These are phyloP conservation scores for Orthonychiurus folsomi DNA, from an alignment of 2,888 invertebrate genomes.

Conservation along the genomic window DNA sequence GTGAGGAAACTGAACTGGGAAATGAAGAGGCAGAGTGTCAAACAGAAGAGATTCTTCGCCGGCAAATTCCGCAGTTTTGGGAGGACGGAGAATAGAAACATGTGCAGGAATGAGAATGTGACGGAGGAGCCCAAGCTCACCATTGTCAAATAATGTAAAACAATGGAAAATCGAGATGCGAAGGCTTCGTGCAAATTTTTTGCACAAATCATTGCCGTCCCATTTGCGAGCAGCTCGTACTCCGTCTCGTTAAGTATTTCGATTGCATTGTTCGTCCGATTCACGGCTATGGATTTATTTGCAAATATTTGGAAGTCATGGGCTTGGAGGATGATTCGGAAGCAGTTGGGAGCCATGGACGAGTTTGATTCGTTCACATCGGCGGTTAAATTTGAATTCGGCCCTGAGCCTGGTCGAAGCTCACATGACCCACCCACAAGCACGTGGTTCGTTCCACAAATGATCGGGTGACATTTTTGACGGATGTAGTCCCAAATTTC, in stretches of 20 bases:
- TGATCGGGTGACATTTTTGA: slow-evolving; percentile 35
- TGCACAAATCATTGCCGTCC: slow-evolving; percentile 38
- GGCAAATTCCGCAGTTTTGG: slow-evolving; percentile 44
- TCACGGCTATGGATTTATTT: background rate
- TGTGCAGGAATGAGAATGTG: slow-evolving; percentile 42
- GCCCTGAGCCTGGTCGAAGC: background rate
- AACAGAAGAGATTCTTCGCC: slow-evolving; percentile 45
- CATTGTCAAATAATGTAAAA: slow-evolving; percentile 42
- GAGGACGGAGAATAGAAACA: slow-evolving; percentile 42
- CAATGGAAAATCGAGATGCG: slow-evolving; percentile 32
- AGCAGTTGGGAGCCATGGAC: background rate
- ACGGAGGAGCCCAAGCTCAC: slow-evolving; percentile 43
- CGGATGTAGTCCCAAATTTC: slow-evolving; percentile 41
- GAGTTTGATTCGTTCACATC: background rate
- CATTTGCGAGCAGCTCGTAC: slow-evolving; percentile 36
- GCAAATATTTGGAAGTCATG: slow-evolving; percentile 12
- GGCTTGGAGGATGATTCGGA: background rate
- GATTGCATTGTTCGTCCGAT: background rate
- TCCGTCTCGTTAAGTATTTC: slow-evolving; percentile 19
- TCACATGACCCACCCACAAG: slow-evolving; percentile 17
- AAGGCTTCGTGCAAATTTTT: slow-evolving; percentile 19
- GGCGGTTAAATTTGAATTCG: no score
- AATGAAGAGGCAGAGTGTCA: slow-evolving; percentile 44
- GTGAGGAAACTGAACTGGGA: slow-evolving; percentile 44
- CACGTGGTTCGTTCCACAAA: slow-evolving; percentile 30